A percentile compares a stretch with the other conserved stretches of the same genome.
phyloP scores from a whole-genome alignment of 2,113 vertebrate genomes.

The Martes martes region DNA sequence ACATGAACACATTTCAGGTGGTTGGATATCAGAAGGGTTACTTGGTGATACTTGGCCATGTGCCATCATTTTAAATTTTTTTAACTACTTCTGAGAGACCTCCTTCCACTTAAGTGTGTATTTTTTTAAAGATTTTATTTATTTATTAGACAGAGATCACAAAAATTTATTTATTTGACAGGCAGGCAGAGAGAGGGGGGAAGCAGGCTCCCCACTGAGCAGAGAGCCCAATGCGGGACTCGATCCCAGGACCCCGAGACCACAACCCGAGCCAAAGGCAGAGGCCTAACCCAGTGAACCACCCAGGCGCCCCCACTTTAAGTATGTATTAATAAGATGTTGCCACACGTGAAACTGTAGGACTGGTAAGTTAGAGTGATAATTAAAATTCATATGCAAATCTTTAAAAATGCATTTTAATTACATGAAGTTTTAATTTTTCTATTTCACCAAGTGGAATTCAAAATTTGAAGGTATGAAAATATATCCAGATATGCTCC shows the following conservation, averaged over 20 bases:
- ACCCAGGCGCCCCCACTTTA: background rate
- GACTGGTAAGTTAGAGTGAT: background rate
- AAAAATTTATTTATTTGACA: no score
- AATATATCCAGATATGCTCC: background rate
- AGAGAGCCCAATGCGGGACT: no score
- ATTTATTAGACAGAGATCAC: no score
- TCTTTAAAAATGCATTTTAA: slow-evolving; percentile 28
- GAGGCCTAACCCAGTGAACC: no score
- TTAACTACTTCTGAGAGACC: background rate
- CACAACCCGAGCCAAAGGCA: no score
- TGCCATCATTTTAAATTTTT: background rate
- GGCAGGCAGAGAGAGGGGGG: no score
- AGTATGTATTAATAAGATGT: background rate
- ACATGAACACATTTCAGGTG: background rate
- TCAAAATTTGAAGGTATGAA: background rate
- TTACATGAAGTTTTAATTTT: background rate
- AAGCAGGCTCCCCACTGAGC: no score
- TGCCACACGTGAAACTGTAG: background rate
- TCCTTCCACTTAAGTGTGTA: background rate
- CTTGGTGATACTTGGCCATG: background rate
- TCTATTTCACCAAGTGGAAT: background rate
- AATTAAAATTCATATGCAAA: slow-evolving; percentile 11
- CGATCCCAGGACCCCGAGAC: no score
- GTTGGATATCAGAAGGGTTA: background rate
- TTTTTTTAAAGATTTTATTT: background rate